Conservation (phyloP, 2,888 invertebrate species). For the Hemicrepidius hirtus region DNA sequence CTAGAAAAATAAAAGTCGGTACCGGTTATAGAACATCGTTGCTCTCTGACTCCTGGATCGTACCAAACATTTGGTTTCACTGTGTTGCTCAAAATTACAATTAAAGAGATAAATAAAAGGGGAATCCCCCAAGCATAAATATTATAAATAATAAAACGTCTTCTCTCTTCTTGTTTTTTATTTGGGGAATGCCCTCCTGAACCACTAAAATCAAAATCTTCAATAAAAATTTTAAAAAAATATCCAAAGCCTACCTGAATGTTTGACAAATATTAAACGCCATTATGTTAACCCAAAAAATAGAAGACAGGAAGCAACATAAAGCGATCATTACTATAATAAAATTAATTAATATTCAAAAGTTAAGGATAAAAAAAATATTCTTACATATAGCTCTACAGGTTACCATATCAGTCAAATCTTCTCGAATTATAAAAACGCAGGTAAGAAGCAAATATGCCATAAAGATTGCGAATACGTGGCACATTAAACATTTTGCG, state of each 20-base stretch:
- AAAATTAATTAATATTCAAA: neutral
- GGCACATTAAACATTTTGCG: conserved; percentile 27
- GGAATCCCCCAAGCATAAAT: conserved; percentile 83
- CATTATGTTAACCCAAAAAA: conserved; percentile 24
- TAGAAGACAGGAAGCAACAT: neutral
- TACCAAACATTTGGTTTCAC: conserved; percentile 72
- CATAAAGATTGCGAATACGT: conserved; percentile 26
- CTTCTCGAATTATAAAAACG: neutral
- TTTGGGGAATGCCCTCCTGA: conserved; percentile 63
- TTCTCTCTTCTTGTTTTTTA: conserved; percentile 70
- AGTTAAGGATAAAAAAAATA: neutral
- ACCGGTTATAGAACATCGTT: too few relatives aligned
- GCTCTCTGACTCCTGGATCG: conserved; percentile 76
- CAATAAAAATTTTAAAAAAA: too few relatives aligned
- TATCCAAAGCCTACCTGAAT: too few relatives aligned
- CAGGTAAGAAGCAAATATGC: conserved; percentile 16
- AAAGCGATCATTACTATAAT: neutral
- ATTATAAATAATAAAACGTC: conserved; percentile 79
- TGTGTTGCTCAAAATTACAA: conserved; percentile 67
- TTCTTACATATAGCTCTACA: conserved; percentile 26
- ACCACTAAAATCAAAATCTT: conserved; percentile 61
- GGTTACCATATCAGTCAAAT: neutral
- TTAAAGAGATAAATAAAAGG: conserved; percentile 64
- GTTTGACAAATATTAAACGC: neutral
- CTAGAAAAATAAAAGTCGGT: too few relatives aligned